These are phyloP conservation scores for Xylota sylvarum DNA, from an alignment of 2,888 invertebrate genomes.

Conservation along the genomic window DNA sequence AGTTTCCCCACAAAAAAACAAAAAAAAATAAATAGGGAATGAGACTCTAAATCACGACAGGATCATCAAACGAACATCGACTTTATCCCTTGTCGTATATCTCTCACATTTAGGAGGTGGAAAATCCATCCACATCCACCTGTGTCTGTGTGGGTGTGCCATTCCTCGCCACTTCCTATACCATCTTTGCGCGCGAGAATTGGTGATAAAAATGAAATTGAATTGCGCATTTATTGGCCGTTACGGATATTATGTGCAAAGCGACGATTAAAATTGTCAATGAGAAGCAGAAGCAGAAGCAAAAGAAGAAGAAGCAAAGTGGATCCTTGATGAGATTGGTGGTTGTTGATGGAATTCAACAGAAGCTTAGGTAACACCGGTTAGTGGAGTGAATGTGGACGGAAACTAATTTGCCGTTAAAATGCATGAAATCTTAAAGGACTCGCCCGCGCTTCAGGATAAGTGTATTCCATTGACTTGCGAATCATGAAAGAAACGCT, in stretches of 20 bases:
- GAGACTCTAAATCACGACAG: slow-evolving; percentile 39
- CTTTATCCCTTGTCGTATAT: slow-evolving; percentile 46
- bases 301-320: slow-evolving; percentile 4
- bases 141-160: not conserved
- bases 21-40: too few relatives aligned
- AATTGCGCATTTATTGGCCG: slow-evolving; percentile 73
- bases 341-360: slow-evolving; percentile 13
- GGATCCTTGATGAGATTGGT: slow-evolving; percentile 17
- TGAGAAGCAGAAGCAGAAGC: slow-evolving; percentile 21
- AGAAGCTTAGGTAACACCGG: slow-evolving; percentile 22
- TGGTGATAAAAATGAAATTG: slow-evolving; percentile 71
- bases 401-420: slow-evolving; percentile 65
- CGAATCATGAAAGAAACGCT: not conserved
- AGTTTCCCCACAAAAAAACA: not conserved
- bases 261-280: slow-evolving; percentile 73
- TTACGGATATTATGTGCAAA: slow-evolving; percentile 74
- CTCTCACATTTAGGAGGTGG: slow-evolving; percentile 30
- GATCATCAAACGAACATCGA: slow-evolving; percentile 63
- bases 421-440: slow-evolving; percentile 64
- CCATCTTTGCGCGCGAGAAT: slow-evolving; percentile 18
- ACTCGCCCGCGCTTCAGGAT: not conserved
- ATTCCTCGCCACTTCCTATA: slow-evolving; percentile 1
- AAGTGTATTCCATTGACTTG: slow-evolving; percentile 14
- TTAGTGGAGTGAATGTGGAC: slow-evolving; percentile 11
- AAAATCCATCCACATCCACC: slow-evolving; percentile 25